phyloP scores from a whole-genome alignment of 1,140 invertebrate genomes.

The Drosophila persimilis region DNA sequence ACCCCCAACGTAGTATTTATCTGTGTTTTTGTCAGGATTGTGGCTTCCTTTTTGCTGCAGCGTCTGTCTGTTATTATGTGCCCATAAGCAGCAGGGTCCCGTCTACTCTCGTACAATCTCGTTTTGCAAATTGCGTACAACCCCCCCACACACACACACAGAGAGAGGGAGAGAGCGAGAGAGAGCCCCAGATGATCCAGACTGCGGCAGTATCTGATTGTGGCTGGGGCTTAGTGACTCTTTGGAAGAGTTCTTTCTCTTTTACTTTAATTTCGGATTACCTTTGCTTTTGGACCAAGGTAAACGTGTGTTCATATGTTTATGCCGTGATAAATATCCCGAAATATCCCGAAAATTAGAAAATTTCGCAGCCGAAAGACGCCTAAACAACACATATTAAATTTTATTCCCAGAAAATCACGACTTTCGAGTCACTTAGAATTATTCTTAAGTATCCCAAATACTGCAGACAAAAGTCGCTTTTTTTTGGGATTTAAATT shows the following conservation, averaged over 20 bases:
- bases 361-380: no score
- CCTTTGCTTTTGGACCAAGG: background rate
- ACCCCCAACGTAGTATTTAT: constrained; percentile 35
- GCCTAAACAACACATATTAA: no score
- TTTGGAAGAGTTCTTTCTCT: constrained; percentile 1
- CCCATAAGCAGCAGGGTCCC: constrained; percentile 8
- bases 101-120: constrained; percentile 6
- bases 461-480: no score
- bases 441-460: no score
- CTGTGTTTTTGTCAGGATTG: constrained; percentile 55
- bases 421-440: no score
- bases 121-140: constrained; percentile 8
- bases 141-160: background rate
- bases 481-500: no score
- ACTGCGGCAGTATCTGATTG: no score
- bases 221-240: background rate
- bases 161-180: background rate
- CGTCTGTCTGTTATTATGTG: constrained; percentile 44
- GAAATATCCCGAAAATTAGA: no score
- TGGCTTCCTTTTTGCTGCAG: constrained; percentile 35
- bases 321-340: no score
- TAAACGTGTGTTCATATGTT: no score
- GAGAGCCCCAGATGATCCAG: no score
- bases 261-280: constrained; percentile 1
- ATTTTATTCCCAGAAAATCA: no score